Conservation (phyloP, 2,888 invertebrate species). For the Kuschelorhynchus macadamiae region DNA sequence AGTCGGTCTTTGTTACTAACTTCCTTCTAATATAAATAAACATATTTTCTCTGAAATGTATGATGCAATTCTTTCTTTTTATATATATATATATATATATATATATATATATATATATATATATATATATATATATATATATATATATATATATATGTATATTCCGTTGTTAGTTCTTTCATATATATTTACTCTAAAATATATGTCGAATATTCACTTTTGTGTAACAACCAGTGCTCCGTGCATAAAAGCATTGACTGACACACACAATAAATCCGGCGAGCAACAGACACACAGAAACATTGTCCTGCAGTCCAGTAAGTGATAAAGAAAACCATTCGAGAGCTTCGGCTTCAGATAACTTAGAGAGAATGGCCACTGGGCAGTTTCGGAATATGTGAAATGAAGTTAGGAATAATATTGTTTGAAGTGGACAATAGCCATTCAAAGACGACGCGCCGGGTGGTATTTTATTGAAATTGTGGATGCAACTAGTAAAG, state of each 20-base stretch:
- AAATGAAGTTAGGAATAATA: conserved; percentile 47
- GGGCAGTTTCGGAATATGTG: conserved; percentile 40
- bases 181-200: too few species aligned
- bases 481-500: conserved; percentile 31
- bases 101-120: too few species aligned
- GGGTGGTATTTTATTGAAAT: conserved; percentile 25
- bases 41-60: too few species aligned
- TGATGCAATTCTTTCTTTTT: too few species aligned
- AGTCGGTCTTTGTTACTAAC: too few species aligned
- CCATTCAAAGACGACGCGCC: conserved; percentile 33
- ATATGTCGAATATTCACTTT: neutral
- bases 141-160: too few species aligned
- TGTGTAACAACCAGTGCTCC: neutral
- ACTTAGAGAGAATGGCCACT: conserved; percentile 40
- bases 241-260: conserved; percentile 20
- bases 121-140: too few species aligned
- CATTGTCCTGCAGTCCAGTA: conserved; percentile 17
- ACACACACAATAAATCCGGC: conserved; percentile 24
- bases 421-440: conserved; percentile 44
- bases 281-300: conserved; percentile 11
- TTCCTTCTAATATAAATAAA: too few species aligned
- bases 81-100: too few species aligned
- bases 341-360: conserved; percentile 44
- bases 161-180: too few species aligned
- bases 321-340: conserved; percentile 44